These are phyloP conservation scores for Pipistrellus kuhlii DNA, from an alignment of 2,797 vertebrate genomes.

Conservation along the genomic window DNA sequence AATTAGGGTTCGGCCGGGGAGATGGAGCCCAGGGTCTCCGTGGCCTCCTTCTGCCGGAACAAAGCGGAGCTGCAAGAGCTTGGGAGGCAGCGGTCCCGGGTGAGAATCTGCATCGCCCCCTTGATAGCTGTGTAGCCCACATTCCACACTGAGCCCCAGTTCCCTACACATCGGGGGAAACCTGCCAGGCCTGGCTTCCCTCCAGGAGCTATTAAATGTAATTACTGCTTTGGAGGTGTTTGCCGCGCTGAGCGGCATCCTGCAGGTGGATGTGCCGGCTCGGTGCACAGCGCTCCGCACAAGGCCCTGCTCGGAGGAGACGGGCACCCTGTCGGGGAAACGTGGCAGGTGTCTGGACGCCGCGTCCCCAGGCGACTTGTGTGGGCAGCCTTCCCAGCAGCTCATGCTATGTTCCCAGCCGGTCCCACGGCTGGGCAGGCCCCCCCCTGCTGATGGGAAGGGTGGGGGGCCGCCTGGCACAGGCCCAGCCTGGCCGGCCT, in stretches of 20 bases:
- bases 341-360: conserved; percentile 76
- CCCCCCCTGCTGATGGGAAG: conserved; percentile 9
- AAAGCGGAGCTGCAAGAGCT: not conserved
- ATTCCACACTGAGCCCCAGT: not conserved
- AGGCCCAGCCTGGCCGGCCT: conserved; percentile 70
- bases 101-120: not conserved
- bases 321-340: not conserved
- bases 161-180: not conserved
- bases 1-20: not conserved
- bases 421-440: conserved; percentile 25
- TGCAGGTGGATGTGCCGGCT: not conserved
- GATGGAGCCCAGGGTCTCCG: not conserved
- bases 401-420: conserved; percentile 63
- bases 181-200: not conserved
- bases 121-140: not conserved
- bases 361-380: conserved; percentile 75
- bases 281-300: accelerated
- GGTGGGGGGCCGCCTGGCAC: conserved; percentile 57
- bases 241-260: not conserved
- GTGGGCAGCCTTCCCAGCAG: conserved; percentile 68
- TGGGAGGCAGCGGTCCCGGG: not conserved
- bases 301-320: not conserved
- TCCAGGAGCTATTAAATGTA: not conserved
- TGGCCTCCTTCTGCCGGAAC: not conserved
- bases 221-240: not conserved